Percentiles rank a stretch among this genome's conserved stretches.
phyloP scores from a whole-genome alignment of 2,797 vertebrate genomes.

The Poeciliopsis presidionis region DNA sequence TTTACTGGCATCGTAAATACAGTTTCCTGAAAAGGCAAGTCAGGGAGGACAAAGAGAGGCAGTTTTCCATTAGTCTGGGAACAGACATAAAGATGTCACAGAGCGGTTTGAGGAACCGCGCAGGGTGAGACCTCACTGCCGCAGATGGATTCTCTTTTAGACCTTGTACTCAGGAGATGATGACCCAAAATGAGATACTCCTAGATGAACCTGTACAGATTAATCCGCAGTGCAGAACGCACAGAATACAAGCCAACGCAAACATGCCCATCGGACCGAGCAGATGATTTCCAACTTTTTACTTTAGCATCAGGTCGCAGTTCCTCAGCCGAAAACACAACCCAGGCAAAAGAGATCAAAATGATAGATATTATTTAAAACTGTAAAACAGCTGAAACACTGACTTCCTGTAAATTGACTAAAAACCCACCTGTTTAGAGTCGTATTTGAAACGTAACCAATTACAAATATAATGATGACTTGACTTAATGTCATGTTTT shows the following conservation, averaged over 20 bases:
- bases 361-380: no score
- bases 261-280: neutral
- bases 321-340: neutral
- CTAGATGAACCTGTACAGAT: neutral
- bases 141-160: conserved; percentile 15
- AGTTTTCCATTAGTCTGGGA: conserved; percentile 37
- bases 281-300: neutral
- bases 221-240: neutral
- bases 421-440: no score
- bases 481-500: no score
- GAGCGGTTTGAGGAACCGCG: conserved; percentile 30
- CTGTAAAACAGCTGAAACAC: no score
- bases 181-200: neutral
- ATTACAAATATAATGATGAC: no score
- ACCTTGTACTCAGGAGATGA: conserved; percentile 8
- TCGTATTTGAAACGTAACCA: no score
- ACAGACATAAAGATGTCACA: conserved; percentile 65
- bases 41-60: conserved; percentile 54
- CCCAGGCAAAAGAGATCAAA: neutral
- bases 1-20: conserved; percentile 72
- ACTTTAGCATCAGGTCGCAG: neutral
- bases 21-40: conserved; percentile 62
- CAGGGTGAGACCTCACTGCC: conserved; percentile 8
- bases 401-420: no score
- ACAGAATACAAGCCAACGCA: neutral